These are phyloP conservation scores for Nerophis ophidion DNA, from an alignment of 2,113 vertebrate genomes.

Conservation along the genomic window DNA sequence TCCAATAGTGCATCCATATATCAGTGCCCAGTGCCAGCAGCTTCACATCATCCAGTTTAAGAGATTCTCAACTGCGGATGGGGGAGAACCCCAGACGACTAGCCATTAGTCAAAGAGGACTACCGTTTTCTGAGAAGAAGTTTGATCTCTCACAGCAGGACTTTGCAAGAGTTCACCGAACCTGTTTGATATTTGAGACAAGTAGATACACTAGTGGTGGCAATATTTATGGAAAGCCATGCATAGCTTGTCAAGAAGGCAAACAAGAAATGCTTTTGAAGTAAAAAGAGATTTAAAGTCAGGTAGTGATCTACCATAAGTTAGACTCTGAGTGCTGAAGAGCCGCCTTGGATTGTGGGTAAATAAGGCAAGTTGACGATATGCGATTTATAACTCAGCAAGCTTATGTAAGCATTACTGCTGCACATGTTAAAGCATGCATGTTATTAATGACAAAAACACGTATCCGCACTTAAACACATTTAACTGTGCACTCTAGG, in stretches of 20 bases:
- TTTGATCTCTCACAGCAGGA: constrained; percentile 20
- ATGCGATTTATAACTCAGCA: constrained; percentile 19
- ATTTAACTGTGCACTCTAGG: constrained; percentile 6
- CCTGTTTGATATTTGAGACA: constrained; percentile 44
- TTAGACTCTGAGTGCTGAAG: constrained; percentile 22
- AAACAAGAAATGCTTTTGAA: constrained; percentile 39
- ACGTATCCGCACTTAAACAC: constrained; percentile 6
- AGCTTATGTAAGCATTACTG: constrained; percentile 4
- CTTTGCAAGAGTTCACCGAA: constrained; percentile 15
- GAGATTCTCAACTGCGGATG: constrained; percentile 1
- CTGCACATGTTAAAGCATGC: constrained; percentile 15
- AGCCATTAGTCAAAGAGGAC: constrained; percentile 24
- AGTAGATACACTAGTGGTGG: constrained; percentile 33
- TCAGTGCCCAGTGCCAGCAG: constrained; percentile 38
- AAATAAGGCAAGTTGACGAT: constrained; percentile 21
- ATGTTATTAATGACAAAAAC: constrained; percentile 1
- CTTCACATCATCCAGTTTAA: constrained; percentile 22
- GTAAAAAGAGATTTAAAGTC: constrained; percentile 15
- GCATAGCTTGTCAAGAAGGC: constrained; percentile 14
- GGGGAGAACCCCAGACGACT: not conserved
- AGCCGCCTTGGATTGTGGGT: constrained; percentile 11
- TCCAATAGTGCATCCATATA: constrained; percentile 34
- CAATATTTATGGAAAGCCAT: constrained; percentile 18
- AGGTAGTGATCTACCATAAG: constrained; percentile 20
- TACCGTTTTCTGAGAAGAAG: constrained; percentile 27